Evolutionary conservation across 2,797 vertebrate species (phyloP).

Genomic region (Helostoma temminkii): DNA sequence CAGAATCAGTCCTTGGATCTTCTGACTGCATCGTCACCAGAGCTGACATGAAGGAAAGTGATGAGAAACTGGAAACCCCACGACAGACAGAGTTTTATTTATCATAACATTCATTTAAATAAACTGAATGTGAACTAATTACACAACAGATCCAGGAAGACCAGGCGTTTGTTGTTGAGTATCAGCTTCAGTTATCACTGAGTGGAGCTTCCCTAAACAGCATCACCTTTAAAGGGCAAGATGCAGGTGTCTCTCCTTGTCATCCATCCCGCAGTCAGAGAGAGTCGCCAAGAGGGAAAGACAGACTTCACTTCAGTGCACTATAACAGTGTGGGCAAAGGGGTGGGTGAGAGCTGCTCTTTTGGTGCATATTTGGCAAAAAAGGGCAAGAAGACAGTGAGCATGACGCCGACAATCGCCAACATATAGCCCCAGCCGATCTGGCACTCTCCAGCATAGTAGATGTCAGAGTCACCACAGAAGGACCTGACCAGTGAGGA

Average conservation of each 20-base stretch:
- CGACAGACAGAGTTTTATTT: slow-evolving; percentile 22
- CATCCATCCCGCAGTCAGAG: slow-evolving; percentile 41
- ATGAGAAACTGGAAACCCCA: slow-evolving; percentile 27
- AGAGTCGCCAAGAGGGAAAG: slow-evolving; percentile 9
- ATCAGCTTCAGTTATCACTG: slow-evolving; percentile 39
- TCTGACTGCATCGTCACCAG: slow-evolving; percentile 28
- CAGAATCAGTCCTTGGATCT: slow-evolving; percentile 21
- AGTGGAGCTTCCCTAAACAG: slow-evolving; percentile 57
- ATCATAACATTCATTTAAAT: slow-evolving; percentile 44
- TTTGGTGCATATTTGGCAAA: slow-evolving; percentile 97
- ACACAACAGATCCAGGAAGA: slow-evolving; percentile 72
- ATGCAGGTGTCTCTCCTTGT: slow-evolving; percentile 69
- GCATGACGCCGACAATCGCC: slow-evolving; percentile 95
- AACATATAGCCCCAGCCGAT: slow-evolving; percentile 97
- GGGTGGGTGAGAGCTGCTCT: slow-evolving; percentile 93
- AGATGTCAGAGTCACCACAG: slow-evolving; percentile 92
- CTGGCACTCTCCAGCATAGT: slow-evolving; percentile 93
- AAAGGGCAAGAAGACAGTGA: slow-evolving; percentile 95
- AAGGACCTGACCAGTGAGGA: slow-evolving; percentile 91
- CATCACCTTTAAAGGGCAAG: slow-evolving; percentile 51
- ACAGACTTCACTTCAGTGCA: slow-evolving; percentile 48
- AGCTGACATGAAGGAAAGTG: slow-evolving; percentile 25
- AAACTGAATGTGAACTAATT: slow-evolving; percentile 37
- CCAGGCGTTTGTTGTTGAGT: slow-evolving; percentile 47
- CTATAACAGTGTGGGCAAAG: slow-evolving; percentile 95